These are phyloP conservation scores for Lucifuga dentata DNA, from an alignment of 2,113 vertebrate genomes.

Conservation along the genomic window DNA sequence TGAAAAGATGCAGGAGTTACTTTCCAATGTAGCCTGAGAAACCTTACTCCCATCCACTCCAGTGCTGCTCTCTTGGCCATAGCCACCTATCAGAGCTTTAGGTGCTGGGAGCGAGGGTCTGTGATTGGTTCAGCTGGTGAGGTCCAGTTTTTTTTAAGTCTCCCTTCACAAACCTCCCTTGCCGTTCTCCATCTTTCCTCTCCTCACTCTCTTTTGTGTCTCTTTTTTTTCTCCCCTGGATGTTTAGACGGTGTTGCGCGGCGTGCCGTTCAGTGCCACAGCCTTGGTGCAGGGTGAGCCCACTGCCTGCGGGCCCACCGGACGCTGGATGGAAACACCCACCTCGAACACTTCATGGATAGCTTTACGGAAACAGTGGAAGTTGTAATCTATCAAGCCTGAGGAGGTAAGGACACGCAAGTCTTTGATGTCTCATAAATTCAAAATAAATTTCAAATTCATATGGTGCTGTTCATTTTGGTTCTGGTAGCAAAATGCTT, in stretches of 20 bases:
- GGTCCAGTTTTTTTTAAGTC: slow-evolving; percentile 55
- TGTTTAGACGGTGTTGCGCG: slow-evolving; percentile 90
- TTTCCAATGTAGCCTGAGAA: slow-evolving; percentile 47
- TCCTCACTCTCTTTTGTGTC: slow-evolving; percentile 41
- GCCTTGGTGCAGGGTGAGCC: slow-evolving; percentile 91
- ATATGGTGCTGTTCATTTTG: too few species aligned
- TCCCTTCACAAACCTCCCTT: slow-evolving; percentile 66
- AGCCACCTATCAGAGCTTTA: slow-evolving; percentile 50
- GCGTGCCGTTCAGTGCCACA: slow-evolving; percentile 94
- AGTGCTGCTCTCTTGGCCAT: slow-evolving; percentile 30
- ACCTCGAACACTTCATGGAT: slow-evolving; percentile 99
- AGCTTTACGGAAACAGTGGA: slow-evolving; percentile 99
- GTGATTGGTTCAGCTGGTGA: slow-evolving; percentile 50
- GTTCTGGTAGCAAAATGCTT: too few species aligned
- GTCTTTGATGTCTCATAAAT: too few species aligned
- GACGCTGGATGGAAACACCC: slow-evolving; percentile 89
- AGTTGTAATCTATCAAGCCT: slow-evolving; percentile 99
- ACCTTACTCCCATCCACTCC: slow-evolving; percentile 40
- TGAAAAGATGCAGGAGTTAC: slow-evolving; percentile 56
- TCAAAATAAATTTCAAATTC: too few species aligned
- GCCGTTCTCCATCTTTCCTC: slow-evolving; percentile 44
- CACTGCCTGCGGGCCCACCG: slow-evolving; percentile 83
- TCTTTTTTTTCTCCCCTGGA: slow-evolving; percentile 52
- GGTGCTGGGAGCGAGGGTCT: slow-evolving; percentile 68
- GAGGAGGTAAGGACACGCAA: slow-evolving; percentile 1